Conservation (phyloP, 2,113 vertebrate species). For the Erythrolamprus reginae region DNA sequence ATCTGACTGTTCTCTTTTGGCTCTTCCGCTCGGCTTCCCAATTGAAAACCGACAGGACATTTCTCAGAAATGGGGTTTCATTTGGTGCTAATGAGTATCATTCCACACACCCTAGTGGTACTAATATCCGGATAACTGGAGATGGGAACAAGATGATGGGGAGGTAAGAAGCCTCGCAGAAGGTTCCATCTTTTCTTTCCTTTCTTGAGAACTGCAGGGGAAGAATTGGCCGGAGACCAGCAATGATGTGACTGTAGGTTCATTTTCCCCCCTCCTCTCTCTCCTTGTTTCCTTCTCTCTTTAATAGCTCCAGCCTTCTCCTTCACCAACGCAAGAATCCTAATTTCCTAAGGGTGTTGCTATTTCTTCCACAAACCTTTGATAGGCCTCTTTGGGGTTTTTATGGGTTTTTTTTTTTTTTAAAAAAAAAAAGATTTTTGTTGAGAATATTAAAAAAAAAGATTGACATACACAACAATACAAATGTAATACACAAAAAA, state of each 20-base stretch:
- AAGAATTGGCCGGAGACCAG: background rate
- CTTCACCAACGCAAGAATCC: background rate
- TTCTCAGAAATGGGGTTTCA: background rate
- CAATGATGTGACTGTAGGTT: background rate
- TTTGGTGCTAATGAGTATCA: background rate
- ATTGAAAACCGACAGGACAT: constrained; percentile 13
- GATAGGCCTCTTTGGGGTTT: background rate
- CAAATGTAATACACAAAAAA: no score
- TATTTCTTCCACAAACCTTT: background rate
- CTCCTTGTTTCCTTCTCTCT: background rate
- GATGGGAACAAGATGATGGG: background rate
- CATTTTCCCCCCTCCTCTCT: background rate
- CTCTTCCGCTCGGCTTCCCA: background rate
- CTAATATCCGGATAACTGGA: background rate
- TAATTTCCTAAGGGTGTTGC: background rate
- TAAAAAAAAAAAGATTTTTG: no score
- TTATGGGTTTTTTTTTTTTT: no score
- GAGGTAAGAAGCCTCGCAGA: background rate
- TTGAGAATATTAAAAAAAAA: no score
- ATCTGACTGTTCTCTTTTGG: background rate
- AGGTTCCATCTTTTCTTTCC: background rate
- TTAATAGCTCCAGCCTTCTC: background rate
- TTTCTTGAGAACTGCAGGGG: background rate
- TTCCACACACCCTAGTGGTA: background rate
- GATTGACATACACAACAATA: no score